phyloP scores from a whole-genome alignment of 1,140 invertebrate species.

The Ceratosolen solmsi region DNA sequence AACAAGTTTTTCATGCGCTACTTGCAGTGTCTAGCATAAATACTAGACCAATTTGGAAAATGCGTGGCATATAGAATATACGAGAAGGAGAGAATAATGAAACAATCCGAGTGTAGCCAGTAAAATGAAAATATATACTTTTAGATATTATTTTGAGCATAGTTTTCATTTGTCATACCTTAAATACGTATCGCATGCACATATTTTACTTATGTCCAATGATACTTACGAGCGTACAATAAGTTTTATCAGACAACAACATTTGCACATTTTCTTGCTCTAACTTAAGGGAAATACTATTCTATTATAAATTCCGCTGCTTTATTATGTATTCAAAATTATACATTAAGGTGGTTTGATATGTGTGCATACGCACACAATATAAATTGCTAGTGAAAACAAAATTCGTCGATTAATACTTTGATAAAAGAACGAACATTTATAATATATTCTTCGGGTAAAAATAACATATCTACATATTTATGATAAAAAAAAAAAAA shows the following conservation, averaged over 20 bases:
- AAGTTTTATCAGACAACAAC: background rate
- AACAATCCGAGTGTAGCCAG: no score
- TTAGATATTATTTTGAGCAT: no score
- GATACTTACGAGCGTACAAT: background rate
- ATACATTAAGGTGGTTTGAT: background rate
- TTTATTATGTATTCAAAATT: background rate
- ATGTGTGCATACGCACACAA: background rate
- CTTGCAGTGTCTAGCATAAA: background rate
- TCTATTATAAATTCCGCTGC: no score
- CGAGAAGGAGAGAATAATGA: background rate
- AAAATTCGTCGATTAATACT: constrained; percentile 20
- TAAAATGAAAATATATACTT: no score
- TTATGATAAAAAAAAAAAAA: no score
- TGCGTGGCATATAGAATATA: background rate
- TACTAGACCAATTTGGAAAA: background rate
- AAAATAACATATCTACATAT: background rate
- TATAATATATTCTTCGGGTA: no score
- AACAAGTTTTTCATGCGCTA: background rate
- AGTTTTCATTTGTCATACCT: no score
- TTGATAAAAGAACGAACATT: constrained; percentile 37
- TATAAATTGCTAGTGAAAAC: background rate
- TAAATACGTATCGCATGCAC: no score
- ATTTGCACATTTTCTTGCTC: background rate
- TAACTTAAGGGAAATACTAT: background rate
- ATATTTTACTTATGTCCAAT: background rate